Evolutionary conservation across 1,140 invertebrate genomes (phyloP), one percentile per base, ranked within the genome.

Genomic region (Dryas iulia): DNA sequence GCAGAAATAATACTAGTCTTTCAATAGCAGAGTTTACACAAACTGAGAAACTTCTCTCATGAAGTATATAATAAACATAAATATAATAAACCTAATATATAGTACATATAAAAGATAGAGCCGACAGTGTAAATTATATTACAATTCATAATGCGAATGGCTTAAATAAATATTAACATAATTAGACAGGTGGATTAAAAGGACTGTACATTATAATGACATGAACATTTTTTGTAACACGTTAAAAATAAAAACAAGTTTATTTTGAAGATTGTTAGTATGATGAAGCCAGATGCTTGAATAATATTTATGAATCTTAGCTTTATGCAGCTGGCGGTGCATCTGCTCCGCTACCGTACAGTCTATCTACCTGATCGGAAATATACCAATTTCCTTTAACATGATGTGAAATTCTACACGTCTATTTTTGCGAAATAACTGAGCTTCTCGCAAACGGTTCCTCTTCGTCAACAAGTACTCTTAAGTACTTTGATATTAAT

Each of bases 301-400:
- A n/a, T 30, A 68, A 68, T 68, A 68, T 68, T 68, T 62, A 68
- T 68, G 66, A 68, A 68, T 68, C 59, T 68, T 68, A 47, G 31
- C 14, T 56, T 23, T 35, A 31, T 28, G 59, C 66, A 68, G 58
- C 66, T 68, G 66, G 66, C 66, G 28, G 58, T 14, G 56, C 66
- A 68, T 60, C 66, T 68, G 66, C 35, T 31, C n/a, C 53, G 66
- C 66, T 68, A 68, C 66, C 53, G 66, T 56, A 56, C 24, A 54
- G 21, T 47, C 39, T 47, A 47, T 47, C 39, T 47, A 47, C 39
- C 39, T 47, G 39, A 47, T 47, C 39, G 39, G 39, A 47, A 47
- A 47, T 47, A 47, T 21, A 21, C 7, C 39, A 47, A 47, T 47
- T 47, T 18, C 18, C 6, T 21, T 18, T 47, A 39, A 39, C n/a